Percentiles rank a stretch among this genome's conserved stretches.
Evolutionary conservation across 2,888 invertebrate species (phyloP).

Genomic region (Eupithecia abbreviata): DNA sequence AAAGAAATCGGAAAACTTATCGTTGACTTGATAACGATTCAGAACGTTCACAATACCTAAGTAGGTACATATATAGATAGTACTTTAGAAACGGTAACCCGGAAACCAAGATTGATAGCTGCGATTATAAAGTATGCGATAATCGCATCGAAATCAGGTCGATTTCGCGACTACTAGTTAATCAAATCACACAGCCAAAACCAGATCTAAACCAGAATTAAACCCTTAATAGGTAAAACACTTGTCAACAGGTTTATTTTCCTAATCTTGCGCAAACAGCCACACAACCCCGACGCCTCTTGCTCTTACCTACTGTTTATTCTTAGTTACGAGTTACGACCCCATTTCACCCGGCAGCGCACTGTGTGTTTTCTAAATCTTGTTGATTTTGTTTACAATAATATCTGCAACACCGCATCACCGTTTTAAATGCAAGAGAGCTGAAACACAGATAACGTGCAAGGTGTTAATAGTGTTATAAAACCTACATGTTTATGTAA

Average conservation of each 20-base stretch:
- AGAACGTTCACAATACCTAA: constrained; percentile 32
- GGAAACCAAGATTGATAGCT: constrained; percentile 53
- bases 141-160: constrained; percentile 29
- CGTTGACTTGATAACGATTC: constrained; percentile 40
- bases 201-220: constrained; percentile 41
- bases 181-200: constrained; percentile 32
- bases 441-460: constrained; percentile 21
- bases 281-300: constrained; percentile 52
- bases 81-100: constrained; percentile 45
- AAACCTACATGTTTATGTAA: constrained; percentile 28
- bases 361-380: constrained; percentile 61
- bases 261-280: constrained; percentile 71
- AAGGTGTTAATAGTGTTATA: constrained; percentile 4
- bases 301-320: constrained; percentile 62
- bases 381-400: constrained; percentile 55
- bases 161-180: not conserved
- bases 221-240: constrained; percentile 53
- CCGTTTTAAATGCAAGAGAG: constrained; percentile 33
- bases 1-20: constrained; percentile 36
- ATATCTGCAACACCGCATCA: constrained; percentile 40
- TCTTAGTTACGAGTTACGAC: constrained; percentile 67
- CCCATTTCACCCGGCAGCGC: constrained; percentile 55
- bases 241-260: constrained; percentile 63
- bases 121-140: constrained; percentile 38
- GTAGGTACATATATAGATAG: constrained; percentile 23